Percentiles rank a stretch among this genome's conserved stretches.
phyloP scores from a whole-genome alignment of 1,140 invertebrate genomes.

The Plodia interpunctella region DNA sequence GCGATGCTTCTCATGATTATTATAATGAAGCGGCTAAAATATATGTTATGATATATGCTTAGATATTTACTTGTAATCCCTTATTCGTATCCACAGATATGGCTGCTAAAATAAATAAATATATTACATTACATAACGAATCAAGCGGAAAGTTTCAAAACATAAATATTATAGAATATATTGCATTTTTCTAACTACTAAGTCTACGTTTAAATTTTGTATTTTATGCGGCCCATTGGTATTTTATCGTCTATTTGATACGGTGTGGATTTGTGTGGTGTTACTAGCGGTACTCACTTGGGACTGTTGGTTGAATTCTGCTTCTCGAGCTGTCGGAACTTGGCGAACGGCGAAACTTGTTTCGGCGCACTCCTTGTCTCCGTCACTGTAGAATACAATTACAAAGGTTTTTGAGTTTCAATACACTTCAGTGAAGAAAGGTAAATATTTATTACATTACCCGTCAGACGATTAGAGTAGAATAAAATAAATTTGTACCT shows the following conservation, averaged over 20 bases:
- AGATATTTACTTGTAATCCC: constrained; percentile 59
- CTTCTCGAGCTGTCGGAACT: constrained; percentile 93
- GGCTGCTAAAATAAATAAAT: constrained; percentile 68
- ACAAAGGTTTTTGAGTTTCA: too few relatives aligned
- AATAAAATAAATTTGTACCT: constrained; percentile 31
- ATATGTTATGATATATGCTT: constrained; percentile 39
- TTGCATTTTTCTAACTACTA: not conserved
- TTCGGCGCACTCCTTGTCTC: constrained; percentile 80
- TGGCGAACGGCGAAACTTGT: constrained; percentile 90
- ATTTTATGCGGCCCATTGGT: not conserved
- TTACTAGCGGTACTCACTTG: constrained; percentile 77
- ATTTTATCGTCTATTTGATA: not conserved
- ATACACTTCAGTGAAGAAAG: too few relatives aligned
- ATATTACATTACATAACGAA: constrained; percentile 48
- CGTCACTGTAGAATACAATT: constrained; percentile 73
- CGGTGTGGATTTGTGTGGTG: not conserved
- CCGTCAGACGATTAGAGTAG: not conserved
- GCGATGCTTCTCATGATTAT: constrained; percentile 26
- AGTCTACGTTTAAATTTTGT: not conserved
- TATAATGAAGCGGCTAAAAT: constrained; percentile 43
- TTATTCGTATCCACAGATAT: constrained; percentile 56
- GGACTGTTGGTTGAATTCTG: constrained; percentile 86
- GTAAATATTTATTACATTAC: too few relatives aligned
- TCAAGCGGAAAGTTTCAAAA: constrained; percentile 36
- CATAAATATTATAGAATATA: constrained; percentile 12